Evolutionary conservation across 2,888 invertebrate species (phyloP), one percentile per base, ranked within the genome.

Genomic region (Cordylochernes scorpioides): DNA sequence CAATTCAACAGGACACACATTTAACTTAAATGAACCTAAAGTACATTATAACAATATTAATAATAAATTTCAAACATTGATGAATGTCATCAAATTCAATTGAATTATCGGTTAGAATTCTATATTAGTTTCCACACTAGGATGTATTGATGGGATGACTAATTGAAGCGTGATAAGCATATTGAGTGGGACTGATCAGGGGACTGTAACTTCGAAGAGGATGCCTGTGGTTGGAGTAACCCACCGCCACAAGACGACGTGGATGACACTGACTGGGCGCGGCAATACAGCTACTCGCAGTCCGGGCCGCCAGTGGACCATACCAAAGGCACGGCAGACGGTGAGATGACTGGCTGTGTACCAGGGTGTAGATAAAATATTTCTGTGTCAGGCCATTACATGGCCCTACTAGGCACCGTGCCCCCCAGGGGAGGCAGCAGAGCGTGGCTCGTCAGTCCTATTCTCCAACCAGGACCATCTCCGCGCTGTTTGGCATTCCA

Each of bases 171-270:
- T n/a, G n/a, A n/a, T n/a, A n/a, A n/a, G n/a, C n/a, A n/a, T n/a
- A n/a, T n/a, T n/a, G n/a, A n/a, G n/a, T 14, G 17, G n/a, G 27
- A n/a, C n/a, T n/a, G 35, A 12, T 30, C 53, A 1, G 59, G 60
- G 3, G 62, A 62, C 39, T 63, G 62, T 38, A 61, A 59, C 3
- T 62, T 62, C 40, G 62, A 62, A 46, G 55, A 59, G 6, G 62
- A 62, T 40, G 61, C 61, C 39, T 62, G 62, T 39, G 59, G 59
- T 1, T 62, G 62, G 62, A 52, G 45, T 14, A 58, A 57, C 36
- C 50, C 54, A 5, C 17, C 28, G 9, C 33, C 36, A 8, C 34
- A 31, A 15, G 39, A 33, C 27, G 33, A 34, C 22, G 24, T 39
- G 3, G 44, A 43, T 31, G 42, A 44, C 17, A 34, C 42, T 15